Evolutionary conservation across 2,113 vertebrate species (phyloP).

Genomic region (Neodon shergylaensis): DNA sequence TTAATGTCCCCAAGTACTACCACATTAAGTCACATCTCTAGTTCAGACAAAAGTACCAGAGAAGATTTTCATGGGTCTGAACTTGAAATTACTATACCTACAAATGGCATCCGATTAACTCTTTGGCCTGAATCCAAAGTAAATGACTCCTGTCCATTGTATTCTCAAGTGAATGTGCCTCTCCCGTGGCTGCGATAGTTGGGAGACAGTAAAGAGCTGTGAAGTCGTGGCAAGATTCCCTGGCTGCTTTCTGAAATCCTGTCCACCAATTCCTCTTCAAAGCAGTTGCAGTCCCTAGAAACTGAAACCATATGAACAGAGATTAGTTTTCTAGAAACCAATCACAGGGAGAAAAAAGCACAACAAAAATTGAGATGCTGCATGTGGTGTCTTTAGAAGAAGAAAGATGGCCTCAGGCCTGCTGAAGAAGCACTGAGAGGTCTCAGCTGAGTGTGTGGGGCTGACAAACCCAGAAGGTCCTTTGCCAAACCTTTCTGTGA

Average conservation of each 20-base stretch:
- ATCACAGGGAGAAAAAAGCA: not conserved
- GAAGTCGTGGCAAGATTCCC: not conserved
- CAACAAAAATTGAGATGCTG: not conserved
- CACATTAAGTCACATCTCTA: not conserved
- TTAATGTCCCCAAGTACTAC: not conserved
- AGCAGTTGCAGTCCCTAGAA: not conserved
- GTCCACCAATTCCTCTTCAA: not conserved
- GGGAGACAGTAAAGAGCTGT: not conserved
- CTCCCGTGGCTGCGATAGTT: not conserved
- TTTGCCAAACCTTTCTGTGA: not conserved
- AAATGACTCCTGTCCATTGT: slow-evolving; percentile 43
- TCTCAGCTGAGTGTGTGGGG: not conserved
- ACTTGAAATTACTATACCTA: slow-evolving; percentile 36
- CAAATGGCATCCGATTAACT: slow-evolving; percentile 57
- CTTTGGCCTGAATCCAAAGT: slow-evolving; percentile 59
- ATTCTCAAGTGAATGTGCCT: slow-evolving; percentile 39
- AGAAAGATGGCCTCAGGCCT: not conserved
- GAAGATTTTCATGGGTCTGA: slow-evolving; percentile 38
- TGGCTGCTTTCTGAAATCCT: slow-evolving; percentile 27
- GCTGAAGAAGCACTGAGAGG: not conserved
- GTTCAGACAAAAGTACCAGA: slow-evolving; percentile 49
- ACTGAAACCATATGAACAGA: not conserved
- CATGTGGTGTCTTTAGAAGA: not conserved
- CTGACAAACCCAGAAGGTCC: not conserved
- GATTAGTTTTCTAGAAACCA: not conserved